These are phyloP conservation scores for Agonopterix alstromeriana DNA, from an alignment of 2,888 invertebrate genomes.

Conservation along the genomic window DNA sequence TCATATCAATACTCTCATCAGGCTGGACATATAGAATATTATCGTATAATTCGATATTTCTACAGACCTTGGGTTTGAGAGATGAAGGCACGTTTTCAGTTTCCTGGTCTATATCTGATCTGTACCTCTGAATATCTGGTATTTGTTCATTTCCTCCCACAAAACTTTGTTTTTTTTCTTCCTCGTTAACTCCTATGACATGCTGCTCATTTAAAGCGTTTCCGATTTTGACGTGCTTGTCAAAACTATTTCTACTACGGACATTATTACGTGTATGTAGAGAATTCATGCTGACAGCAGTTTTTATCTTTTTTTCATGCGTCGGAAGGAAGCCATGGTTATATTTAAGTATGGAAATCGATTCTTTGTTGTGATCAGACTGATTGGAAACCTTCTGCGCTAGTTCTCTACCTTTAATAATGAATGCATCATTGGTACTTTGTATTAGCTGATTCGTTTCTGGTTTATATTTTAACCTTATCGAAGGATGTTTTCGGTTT, in stretches of 20 bases:
- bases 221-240: slow-evolving; percentile 56
- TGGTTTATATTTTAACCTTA: slow-evolving; percentile 44
- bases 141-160: slow-evolving; percentile 48
- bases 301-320: slow-evolving; percentile 17
- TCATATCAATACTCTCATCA: slow-evolving; percentile 53
- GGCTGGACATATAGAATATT: slow-evolving; percentile 49
- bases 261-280: slow-evolving; percentile 4
- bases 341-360: slow-evolving; percentile 47
- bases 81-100: slow-evolving; percentile 35
- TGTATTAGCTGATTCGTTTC: slow-evolving; percentile 29
- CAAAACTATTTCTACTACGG: slow-evolving; percentile 28
- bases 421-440: slow-evolving; percentile 24
- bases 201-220: slow-evolving; percentile 56
- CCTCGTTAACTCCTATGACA: slow-evolving; percentile 38
- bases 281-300: slow-evolving; percentile 6
- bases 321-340: slow-evolving; percentile 49
- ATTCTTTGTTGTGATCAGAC: slow-evolving; percentile 31
- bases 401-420: slow-evolving; percentile 36
- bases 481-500: slow-evolving; percentile 33
- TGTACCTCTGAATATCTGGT: slow-evolving; percentile 55
- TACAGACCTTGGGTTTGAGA: slow-evolving; percentile 40
- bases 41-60: slow-evolving; percentile 48
- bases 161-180: slow-evolving; percentile 49
- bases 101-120: slow-evolving; percentile 41
- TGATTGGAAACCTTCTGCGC: slow-evolving; percentile 47